Evolutionary conservation across 2,888 invertebrate species (phyloP).

Genomic region (Dicycla oo): DNA sequence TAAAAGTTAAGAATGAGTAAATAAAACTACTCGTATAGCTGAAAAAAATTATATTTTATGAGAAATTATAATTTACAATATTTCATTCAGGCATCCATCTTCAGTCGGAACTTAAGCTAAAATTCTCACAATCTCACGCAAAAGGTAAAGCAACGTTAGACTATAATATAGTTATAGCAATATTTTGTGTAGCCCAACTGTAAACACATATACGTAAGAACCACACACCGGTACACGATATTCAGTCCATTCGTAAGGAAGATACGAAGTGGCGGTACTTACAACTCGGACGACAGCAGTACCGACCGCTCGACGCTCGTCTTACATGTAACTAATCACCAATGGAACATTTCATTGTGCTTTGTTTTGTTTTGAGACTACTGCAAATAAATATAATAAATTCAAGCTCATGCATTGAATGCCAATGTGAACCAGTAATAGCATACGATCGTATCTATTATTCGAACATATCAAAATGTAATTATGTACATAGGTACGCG

Average conservation of each 20-base stretch:
- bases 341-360: constrained; percentile 73
- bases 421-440: constrained; percentile 63
- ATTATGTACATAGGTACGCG: constrained; percentile 53
- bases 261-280: constrained; percentile 74
- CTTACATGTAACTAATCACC: constrained; percentile 69
- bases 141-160: constrained; percentile 91
- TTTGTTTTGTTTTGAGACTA: constrained; percentile 74
- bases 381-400: constrained; percentile 67
- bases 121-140: constrained; percentile 91
- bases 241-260: constrained; percentile 83
- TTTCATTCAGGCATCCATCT: constrained; percentile 91
- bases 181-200: constrained; percentile 88
- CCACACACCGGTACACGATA: constrained; percentile 82
- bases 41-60: constrained; percentile 91
- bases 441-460: constrained; percentile 53
- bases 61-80: constrained; percentile 91
- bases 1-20: constrained; percentile 58
- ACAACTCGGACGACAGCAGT: constrained; percentile 66
- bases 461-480: constrained; percentile 55
- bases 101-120: constrained; percentile 91
- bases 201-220: constrained; percentile 82
- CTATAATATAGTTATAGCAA: constrained; percentile 91
- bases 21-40: constrained; percentile 87
- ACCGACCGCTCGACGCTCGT: constrained; percentile 62
- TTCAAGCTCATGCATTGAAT: constrained; percentile 65